Evolutionary conservation across 2,888 invertebrate species (phyloP), one percentile per base, ranked within the genome.

Genomic region (Yponomeuta evonymella): DNA sequence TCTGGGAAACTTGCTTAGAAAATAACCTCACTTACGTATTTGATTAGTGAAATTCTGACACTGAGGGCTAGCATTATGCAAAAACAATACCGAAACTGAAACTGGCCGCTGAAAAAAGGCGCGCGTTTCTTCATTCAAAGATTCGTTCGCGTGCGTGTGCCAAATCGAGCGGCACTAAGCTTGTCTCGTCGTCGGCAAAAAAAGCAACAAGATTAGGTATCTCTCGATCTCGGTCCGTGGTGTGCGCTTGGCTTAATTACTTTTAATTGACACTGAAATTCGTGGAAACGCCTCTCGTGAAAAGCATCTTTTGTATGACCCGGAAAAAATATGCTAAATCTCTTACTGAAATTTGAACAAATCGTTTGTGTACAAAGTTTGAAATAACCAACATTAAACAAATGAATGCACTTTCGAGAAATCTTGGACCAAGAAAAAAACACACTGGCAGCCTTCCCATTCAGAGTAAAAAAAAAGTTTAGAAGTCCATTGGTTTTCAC

Each of bases 241-340:
- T 65, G 65, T 33, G 30, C 12, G 33, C n/a, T 30, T 29, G 12
- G n/a, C 30, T 30, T 65, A 65, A 65, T 33, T 58, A 65, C 29
- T 65, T 65, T 67, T 67, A 67, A 65, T 65, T 65, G 30, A 30
- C 10, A 30, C 33, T 65, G 65, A 29, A 30, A 65, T 65, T 65
- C 65, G 43, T 43, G 43, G 43, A 43, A 58, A 58, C 51, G 51
- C 51, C 51, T 58, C 51, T 15, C 36, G 2, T 36, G 36, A 51
- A 58, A 15, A 15, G 51, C 2, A 8, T 58, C 51, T 58, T 58
- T 58, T 58, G 51, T 58, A 9, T 12, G 51, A 58, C 51, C 51
- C 51, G 15, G 12, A 58, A 58, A 58, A 43, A 23, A 43, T 5
- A 43, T 43, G 43, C 43, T 43, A 5, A 5, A 5, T 6, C 43